Base-by-base conservation (phyloP, 2,113 vertebrate species). In the Spea multiplicata region DNA sequence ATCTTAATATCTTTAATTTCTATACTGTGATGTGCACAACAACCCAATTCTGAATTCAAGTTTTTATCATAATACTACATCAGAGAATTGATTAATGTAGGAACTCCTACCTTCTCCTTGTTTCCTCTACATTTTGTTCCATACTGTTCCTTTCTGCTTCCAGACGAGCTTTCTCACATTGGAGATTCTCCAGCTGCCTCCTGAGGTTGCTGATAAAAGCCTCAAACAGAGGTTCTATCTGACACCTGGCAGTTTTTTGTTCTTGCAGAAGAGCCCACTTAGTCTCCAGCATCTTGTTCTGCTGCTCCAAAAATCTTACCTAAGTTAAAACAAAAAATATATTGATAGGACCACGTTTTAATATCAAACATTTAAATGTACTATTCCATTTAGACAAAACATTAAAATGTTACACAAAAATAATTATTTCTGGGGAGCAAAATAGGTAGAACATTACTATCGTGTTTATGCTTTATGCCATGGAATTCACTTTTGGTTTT, bases 281-380 rank as follows among this genome's bases (percentile, higher is more conserved):
- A 84, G 95, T 95, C 82, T 95, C 92, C 10, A 99, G 84, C 79
- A 95, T 87, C 84, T 95, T 95, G 88, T 97, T 97, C 85, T 96
- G 90, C 86, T 97, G 94, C 48, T 98, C 95, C 86, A 98, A 85
- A 83, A 93, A 95, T 16, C 94, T 92, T 2, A 98, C 96, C 96
- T 96, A 84, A 0, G 17, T 0, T 13, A 48, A 45, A 62, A 8
- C 62, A 55, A 8, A 68, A 70, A 3, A 10, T 13, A 10, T 4
- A 5, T 5, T 59, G 2, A 8, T 10, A 13, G 4, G 55, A 8
- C 55, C 10, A 5, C 10, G 4, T 13, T 13, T 13, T 13, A 59
- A 13, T 13, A 13, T 12, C 5, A 5, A 59, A 59, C 12, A 13
- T 1, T 4, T 10, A 8, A 59, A 59, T 2, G 4, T 12, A 2